Evolutionary conservation across 2,888 invertebrate genomes (phyloP).

Genomic region (Eremobia ochroleuca): DNA sequence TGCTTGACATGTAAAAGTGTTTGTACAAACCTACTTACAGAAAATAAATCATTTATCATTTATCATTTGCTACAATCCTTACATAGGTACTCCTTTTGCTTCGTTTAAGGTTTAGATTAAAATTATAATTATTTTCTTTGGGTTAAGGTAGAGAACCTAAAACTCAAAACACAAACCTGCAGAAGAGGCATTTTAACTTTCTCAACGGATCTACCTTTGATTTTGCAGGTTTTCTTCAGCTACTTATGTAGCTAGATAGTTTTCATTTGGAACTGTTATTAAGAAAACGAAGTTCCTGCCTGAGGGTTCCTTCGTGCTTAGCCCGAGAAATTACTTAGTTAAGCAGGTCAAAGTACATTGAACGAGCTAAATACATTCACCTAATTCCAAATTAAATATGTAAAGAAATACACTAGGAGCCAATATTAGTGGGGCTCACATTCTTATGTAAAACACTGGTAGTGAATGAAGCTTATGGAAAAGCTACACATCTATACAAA

Average conservation of each 20-base stretch:
- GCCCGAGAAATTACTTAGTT: not conserved
- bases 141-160: not conserved
- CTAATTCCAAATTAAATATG: constrained; percentile 36
- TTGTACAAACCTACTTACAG: too few relatives aligned
- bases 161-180: not conserved
- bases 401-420: constrained; percentile 24
- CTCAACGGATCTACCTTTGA: not conserved
- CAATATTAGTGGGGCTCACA: constrained; percentile 19
- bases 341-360: constrained; percentile 24
- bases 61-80: too few relatives aligned
- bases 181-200: not conserved
- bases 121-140: not conserved
- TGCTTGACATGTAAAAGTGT: too few relatives aligned
- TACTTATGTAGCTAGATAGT: not conserved
- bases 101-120: not conserved
- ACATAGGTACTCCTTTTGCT: not conserved
- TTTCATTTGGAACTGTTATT: not conserved
- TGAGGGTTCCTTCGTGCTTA: not conserved
- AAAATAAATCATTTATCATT: too few relatives aligned
- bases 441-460: constrained; percentile 39
- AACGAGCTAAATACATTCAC: constrained; percentile 23
- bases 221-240: not conserved
- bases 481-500: not conserved
- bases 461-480: constrained; percentile 4
- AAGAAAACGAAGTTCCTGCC: not conserved